phyloP scores from a whole-genome alignment of 2,888 invertebrate species.

The Chymomyza amoena region DNA sequence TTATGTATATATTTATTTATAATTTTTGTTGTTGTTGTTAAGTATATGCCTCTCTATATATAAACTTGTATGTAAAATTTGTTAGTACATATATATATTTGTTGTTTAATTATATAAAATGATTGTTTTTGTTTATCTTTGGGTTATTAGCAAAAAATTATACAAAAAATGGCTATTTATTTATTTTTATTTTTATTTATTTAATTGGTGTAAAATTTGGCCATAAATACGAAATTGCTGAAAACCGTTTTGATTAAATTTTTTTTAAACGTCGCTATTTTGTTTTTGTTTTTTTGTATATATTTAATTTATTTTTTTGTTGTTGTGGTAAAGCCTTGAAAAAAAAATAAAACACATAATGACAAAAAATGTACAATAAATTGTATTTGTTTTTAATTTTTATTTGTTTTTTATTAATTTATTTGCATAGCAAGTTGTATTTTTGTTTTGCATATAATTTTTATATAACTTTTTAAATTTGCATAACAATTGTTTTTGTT shows the following conservation, averaged over 20 bases:
- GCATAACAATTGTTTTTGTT: constrained; percentile 58
- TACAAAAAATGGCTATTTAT: constrained; percentile 49
- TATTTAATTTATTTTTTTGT: constrained; percentile 14
- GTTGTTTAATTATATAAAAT: constrained; percentile 38
- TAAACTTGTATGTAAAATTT: constrained; percentile 60
- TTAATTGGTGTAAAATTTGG: constrained; percentile 65
- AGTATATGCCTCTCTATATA: constrained; percentile 26
- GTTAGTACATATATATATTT: constrained; percentile 44
- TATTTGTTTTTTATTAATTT: constrained; percentile 26
- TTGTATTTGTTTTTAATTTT: constrained; percentile 37
- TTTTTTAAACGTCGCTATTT: constrained; percentile 30
- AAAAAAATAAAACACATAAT: constrained; percentile 50
- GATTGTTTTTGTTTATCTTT: constrained; percentile 52
- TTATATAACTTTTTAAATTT: constrained; percentile 58
- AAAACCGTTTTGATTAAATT: constrained; percentile 65
- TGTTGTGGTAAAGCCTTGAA: constrained; percentile 21
- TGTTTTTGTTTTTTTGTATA: constrained; percentile 15
- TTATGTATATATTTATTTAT: constrained; percentile 26
- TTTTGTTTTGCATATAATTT: constrained; percentile 47
- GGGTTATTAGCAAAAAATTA: constrained; percentile 64
- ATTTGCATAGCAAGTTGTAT: constrained; percentile 59
- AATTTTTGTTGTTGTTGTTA: constrained; percentile 15
- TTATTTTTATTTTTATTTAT: constrained; percentile 24
- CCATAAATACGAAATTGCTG: constrained; percentile 66
- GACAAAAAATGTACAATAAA: constrained; percentile 55